phyloP scores from a whole-genome alignment of 2,888 invertebrate species.

The Lottia scabra region DNA sequence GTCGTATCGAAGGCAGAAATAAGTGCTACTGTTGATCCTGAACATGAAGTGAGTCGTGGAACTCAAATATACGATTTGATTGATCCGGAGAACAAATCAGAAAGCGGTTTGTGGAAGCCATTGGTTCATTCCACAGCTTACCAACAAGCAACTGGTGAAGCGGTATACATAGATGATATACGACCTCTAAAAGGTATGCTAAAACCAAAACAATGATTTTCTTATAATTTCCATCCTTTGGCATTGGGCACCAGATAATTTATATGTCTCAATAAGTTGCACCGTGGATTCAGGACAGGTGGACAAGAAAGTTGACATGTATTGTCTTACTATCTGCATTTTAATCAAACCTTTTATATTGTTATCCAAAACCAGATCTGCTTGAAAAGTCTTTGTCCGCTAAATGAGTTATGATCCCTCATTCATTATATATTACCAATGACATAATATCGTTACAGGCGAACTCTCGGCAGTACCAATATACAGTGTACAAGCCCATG shows the following conservation, averaged over 20 bases:
- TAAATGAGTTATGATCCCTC: too few relatives aligned
- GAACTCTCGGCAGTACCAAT: conserved; percentile 87
- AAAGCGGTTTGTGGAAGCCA: conserved; percentile 83
- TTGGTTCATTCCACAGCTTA: conserved; percentile 83
- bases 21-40: conserved; percentile 41
- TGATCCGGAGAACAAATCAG: conserved; percentile 57
- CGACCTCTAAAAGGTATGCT: conserved; percentile 75
- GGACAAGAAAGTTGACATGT: too few relatives aligned
- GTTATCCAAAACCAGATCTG: too few relatives aligned
- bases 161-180: conserved; percentile 89
- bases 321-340: too few relatives aligned
- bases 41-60: conserved; percentile 36
- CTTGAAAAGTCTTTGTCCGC: too few relatives aligned
- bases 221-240: too few relatives aligned
- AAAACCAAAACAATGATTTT: too few relatives aligned
- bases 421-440: too few relatives aligned
- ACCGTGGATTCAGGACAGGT: too few relatives aligned
- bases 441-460: conserved; percentile 68
- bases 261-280: too few relatives aligned
- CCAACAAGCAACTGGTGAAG: conserved; percentile 90
- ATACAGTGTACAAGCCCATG: conserved; percentile 84
- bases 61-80: conserved; percentile 70
- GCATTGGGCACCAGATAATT: too few relatives aligned
- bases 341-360: too few relatives aligned
- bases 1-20: not conserved